Evolutionary conservation across 2,113 vertebrate genomes (phyloP), one percentile per base, ranked within the genome.

Genomic region (Colistium nudipinnis): DNA sequence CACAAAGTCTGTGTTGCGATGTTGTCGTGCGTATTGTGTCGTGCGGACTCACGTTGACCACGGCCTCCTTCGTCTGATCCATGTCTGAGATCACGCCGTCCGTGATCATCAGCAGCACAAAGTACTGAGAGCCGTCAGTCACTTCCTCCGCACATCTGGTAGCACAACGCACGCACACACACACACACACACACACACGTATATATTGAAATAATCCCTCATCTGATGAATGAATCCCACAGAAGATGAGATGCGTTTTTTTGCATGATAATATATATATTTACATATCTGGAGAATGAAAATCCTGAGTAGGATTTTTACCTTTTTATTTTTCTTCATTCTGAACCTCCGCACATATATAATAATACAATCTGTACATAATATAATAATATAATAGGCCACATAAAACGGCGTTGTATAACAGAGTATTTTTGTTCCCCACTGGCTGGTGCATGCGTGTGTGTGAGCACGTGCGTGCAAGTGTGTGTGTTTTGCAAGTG

Each of bases 61-160:
- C 94, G 36, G 96, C 95, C 80, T 97, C 96, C 90, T 97, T 97
- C 67, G 96, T 97, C 83, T 96, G 95, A 30, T 90, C 93, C 96
- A 97, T 97, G 86, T 97, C 96, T 0, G 96, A 97, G 90, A 97
- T 97, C 78, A 96, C 96, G 0, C 96, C 95, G 0, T 96, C 96
- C 0, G 96, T 97, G 92, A 97, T 94, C 88, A 97, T 96, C 83
- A 97, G 94, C 60, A 97, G 92, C 28, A 97, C 95, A 0, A 96
- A 96, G 88, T 97, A 97, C 88, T 97, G 96, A 0, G 96, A 97
- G n/a, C 96, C 96, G 0, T 97, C 96, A 0, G 93, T 95, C 76
- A 96, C 89, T 45, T 94, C 92, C 35, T 91, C 94, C 0, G 96
- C 96, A 14, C 88, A 80, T 70, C 96, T 97, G 4, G 16, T 5